Conservation (phyloP, 1,140 invertebrate genomes). For the Zophobas morio region DNA sequence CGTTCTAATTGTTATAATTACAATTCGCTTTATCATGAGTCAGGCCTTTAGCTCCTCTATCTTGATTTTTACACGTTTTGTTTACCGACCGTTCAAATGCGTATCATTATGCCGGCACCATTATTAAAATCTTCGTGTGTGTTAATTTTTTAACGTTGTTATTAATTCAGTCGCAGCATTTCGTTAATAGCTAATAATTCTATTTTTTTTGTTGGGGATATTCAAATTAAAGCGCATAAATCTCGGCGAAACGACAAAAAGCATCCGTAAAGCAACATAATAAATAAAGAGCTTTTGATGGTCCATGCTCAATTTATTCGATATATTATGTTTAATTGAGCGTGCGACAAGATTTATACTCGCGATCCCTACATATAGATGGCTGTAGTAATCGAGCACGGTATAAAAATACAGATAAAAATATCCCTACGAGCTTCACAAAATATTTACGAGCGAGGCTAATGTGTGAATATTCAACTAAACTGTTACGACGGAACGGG, state of each 20-base stretch:
- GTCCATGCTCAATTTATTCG: conserved; percentile 62
- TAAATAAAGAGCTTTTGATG: conserved; percentile 57
- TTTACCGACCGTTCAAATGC: conserved; percentile 26
- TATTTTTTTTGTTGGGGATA: conserved; percentile 31
- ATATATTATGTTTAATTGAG: conserved; percentile 64
- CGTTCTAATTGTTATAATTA: conserved; percentile 60
- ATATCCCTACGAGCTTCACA: conserved; percentile 14
- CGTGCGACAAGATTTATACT: conserved; percentile 63
- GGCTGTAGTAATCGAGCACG: conserved; percentile 16
- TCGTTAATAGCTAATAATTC: conserved; percentile 38
- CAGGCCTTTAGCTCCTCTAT: conserved; percentile 42
- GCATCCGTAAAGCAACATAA: conserved; percentile 51
- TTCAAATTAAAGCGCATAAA: conserved; percentile 53
- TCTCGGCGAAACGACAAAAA: conserved; percentile 49
- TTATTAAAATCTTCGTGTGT: conserved; percentile 6
- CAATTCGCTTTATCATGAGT: conserved; percentile 50
- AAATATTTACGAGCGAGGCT: conserved; percentile 9
- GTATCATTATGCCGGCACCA: conserved; percentile 1
- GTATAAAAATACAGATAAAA: conserved; percentile 32
- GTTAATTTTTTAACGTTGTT: conserved; percentile 4
- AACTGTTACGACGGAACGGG: background rate
- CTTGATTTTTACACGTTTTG: conserved; percentile 52
- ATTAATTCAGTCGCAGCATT: conserved; percentile 7
- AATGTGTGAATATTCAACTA: conserved; percentile 31
- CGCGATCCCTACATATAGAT: conserved; percentile 34